Percentiles rank a stretch among this genome's conserved stretches.
Evolutionary conservation across 2,113 vertebrate species (phyloP).

Genomic region (Lagopus muta): DNA sequence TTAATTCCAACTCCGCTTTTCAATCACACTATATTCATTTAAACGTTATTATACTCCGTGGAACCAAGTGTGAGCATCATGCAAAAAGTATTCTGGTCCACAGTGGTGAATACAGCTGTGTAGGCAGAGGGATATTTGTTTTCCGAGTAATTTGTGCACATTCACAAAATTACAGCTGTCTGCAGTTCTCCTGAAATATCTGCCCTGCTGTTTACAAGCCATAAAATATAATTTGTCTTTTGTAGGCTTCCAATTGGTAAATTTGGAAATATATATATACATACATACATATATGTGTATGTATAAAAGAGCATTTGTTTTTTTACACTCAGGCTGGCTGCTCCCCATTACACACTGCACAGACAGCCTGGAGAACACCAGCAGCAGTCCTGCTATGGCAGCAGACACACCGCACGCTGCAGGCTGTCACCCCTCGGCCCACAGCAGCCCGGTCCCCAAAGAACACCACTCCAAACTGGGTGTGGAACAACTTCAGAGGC

Average conservation of each 20-base stretch:
- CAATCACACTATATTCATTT: conserved; percentile 70
- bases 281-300: not conserved
- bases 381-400: not conserved
- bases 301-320: not conserved
- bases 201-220: conserved; percentile 76
- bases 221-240: conserved; percentile 76
- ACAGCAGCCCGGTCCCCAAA: not conserved
- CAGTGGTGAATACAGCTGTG: conserved; percentile 68
- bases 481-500: not conserved
- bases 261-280: conserved; percentile 47
- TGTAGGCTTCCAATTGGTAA: conserved; percentile 68
- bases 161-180: conserved; percentile 78
- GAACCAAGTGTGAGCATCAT: conserved; percentile 62
- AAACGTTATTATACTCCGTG: conserved; percentile 63
- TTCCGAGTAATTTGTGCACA: conserved; percentile 79
- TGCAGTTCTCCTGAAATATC: conserved; percentile 76
- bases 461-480: not conserved
- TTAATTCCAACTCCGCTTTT: conserved; percentile 70
- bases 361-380: not conserved
- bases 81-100: conserved; percentile 64
- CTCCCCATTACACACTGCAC: conserved; percentile 15
- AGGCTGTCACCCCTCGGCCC: not conserved
- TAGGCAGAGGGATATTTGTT: conserved; percentile 75
- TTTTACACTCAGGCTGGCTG: conserved; percentile 16
- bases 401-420: not conserved